Evolutionary conservation across 1,140 invertebrate genomes (phyloP).

Genomic region (Archegozetes longisetosus): DNA sequence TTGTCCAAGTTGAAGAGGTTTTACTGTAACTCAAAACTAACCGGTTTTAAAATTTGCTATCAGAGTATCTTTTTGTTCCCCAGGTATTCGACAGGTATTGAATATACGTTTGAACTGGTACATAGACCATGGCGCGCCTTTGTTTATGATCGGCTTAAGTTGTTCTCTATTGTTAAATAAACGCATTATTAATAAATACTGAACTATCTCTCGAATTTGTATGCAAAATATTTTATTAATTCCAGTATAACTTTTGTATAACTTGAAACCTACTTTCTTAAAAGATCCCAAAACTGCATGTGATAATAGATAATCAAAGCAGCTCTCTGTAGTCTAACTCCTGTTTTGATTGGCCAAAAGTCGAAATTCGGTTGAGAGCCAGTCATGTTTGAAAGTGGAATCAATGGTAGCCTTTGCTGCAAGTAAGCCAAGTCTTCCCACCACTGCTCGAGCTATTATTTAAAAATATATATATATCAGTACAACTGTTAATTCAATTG

Average conservation of each 20-base stretch:
- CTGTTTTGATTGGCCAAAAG: constrained; percentile 24
- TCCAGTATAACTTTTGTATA: too few species aligned
- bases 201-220: too few species aligned
- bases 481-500: neutral
- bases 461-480: neutral
- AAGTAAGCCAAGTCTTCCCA: constrained; percentile 32
- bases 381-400: constrained; percentile 29
- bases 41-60: constrained; percentile 22
- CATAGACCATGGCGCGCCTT: constrained; percentile 28
- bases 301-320: constrained; percentile 25
- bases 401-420: constrained; percentile 24
- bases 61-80: constrained; percentile 20
- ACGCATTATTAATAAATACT: neutral
- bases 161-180: neutral
- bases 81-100: constrained; percentile 29
- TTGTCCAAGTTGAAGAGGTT: too few species aligned
- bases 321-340: constrained; percentile 25
- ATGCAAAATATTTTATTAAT: too few species aligned
- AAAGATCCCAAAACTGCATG: constrained; percentile 27
- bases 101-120: constrained; percentile 29
- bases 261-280: neutral
- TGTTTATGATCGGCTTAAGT: neutral
- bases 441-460: constrained; percentile 28
- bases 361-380: constrained; percentile 26
- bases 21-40: too few species aligned